These are phyloP conservation scores for Arctia plantaginis DNA, from an alignment of 2,888 invertebrate species.

Conservation along the genomic window DNA sequence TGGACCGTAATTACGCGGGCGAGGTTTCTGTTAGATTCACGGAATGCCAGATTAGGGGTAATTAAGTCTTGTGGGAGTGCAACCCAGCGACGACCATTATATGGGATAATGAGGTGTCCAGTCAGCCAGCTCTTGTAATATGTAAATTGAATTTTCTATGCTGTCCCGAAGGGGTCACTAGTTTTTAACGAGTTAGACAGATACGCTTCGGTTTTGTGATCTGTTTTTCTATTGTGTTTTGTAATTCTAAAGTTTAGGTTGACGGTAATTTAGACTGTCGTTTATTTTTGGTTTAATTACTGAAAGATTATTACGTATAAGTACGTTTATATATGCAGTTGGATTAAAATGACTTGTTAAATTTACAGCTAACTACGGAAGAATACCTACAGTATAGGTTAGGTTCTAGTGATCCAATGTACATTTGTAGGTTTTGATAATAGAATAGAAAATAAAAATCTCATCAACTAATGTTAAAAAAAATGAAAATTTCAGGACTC, in stretches of 20 bases:
- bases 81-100: constrained; percentile 75
- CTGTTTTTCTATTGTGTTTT: constrained; percentile 12
- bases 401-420: neutral
- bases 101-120: constrained; percentile 84
- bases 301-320: neutral
- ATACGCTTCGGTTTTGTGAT: constrained; percentile 19
- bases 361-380: neutral
- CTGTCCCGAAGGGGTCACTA: constrained; percentile 60
- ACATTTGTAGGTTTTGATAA: neutral
- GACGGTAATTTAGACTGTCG: neutral
- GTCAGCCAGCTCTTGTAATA: constrained; percentile 77
- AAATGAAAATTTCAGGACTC: neutral
- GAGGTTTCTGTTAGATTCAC: constrained; percentile 77
- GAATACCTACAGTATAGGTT: neutral
- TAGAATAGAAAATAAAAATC: neutral
- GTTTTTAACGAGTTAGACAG: constrained; percentile 58
- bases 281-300: neutral
- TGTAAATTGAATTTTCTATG: constrained; percentile 82
- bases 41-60: constrained; percentile 82
- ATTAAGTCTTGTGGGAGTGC: constrained; percentile 82
- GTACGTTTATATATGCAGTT: neutral
- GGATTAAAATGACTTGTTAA: neutral
- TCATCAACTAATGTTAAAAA: no score
- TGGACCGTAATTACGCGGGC: constrained; percentile 77
- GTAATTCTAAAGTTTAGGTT: neutral